These are phyloP conservation scores for Proctacanthus coquilletti DNA, from an alignment of 1,140 invertebrate species.

Conservation along the genomic window DNA sequence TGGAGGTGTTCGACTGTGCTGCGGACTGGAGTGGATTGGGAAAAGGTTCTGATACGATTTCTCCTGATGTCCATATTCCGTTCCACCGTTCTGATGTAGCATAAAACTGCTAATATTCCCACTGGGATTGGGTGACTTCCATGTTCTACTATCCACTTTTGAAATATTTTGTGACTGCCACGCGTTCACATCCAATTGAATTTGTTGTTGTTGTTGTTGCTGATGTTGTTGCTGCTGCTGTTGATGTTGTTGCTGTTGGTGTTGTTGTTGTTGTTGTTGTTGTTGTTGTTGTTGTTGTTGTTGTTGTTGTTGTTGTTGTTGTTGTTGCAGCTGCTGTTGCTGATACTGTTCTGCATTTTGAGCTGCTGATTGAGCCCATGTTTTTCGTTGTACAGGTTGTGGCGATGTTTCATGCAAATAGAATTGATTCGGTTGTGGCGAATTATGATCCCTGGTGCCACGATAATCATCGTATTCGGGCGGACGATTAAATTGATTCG, in stretches of 20 bases:
- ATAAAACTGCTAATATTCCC: slow-evolving; percentile 16
- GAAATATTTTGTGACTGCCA: slow-evolving; percentile 4
- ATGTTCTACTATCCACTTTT: slow-evolving; percentile 13
- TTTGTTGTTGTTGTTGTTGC: slow-evolving; percentile 12
- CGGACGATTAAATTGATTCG: slow-evolving; percentile 5
- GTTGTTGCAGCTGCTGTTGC: slow-evolving; percentile 31
- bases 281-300: slow-evolving; percentile 10
- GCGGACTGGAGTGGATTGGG: slow-evolving; percentile 25
- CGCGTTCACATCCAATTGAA: slow-evolving; percentile 6
- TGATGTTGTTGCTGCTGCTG: slow-evolving; percentile 25
- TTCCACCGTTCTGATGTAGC: slow-evolving; percentile 23
- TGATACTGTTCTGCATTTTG: slow-evolving; percentile 32
- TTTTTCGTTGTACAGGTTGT: slow-evolving; percentile 43
- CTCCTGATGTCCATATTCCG: slow-evolving; percentile 20
- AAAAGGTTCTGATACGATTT: slow-evolving; percentile 23
- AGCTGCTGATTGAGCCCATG: slow-evolving; percentile 55
- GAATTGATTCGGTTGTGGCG: slow-evolving; percentile 39
- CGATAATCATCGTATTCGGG: slow-evolving; percentile 12
- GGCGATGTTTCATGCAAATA: slow-evolving; percentile 49
- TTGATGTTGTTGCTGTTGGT: slow-evolving; percentile 16
- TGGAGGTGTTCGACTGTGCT: slow-evolving; percentile 14
- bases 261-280: slow-evolving; percentile 7
- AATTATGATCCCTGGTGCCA: slow-evolving; percentile 6
- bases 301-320: slow-evolving; percentile 9
- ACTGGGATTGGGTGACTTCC: slow-evolving; percentile 14